Evolutionary conservation across 2,888 invertebrate species (phyloP).

Genomic region (Phengaris arion): DNA sequence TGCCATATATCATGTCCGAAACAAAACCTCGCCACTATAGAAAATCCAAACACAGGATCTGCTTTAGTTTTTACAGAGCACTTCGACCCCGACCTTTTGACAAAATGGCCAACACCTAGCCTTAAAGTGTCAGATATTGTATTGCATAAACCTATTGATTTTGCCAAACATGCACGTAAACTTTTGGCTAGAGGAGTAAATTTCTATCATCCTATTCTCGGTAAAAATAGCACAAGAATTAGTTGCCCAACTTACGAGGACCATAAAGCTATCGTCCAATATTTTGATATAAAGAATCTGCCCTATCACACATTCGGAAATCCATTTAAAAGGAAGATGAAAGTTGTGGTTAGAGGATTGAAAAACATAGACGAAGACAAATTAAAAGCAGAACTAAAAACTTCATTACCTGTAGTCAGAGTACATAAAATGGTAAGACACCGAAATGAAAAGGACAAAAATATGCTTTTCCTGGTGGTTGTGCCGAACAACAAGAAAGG

Average conservation of each 20-base stretch:
- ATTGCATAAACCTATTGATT: constrained; percentile 49
- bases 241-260: constrained; percentile 48
- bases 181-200: constrained; percentile 46
- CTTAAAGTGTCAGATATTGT: constrained; percentile 53
- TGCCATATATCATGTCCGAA: constrained; percentile 38
- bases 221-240: constrained; percentile 48
- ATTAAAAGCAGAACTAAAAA: constrained; percentile 49
- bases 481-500: constrained; percentile 49
- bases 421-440: constrained; percentile 44
- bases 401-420: constrained; percentile 53
- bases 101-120: constrained; percentile 50
- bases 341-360: constrained; percentile 58
- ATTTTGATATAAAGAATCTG: constrained; percentile 50
- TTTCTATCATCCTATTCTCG: constrained; percentile 46
- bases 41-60: constrained; percentile 29
- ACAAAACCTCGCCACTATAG: constrained; percentile 29
- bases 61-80: constrained; percentile 40
- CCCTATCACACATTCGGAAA: constrained; percentile 60
- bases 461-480: constrained; percentile 1
- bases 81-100: constrained; percentile 39
- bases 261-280: constrained; percentile 49
- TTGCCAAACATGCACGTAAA: constrained; percentile 46
- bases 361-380: constrained; percentile 45
- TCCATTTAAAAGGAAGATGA: constrained; percentile 54
- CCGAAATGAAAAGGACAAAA: background rate